Base-by-base conservation (phyloP, 2,113 vertebrate species). In the Dermatemys mawii region DNA sequence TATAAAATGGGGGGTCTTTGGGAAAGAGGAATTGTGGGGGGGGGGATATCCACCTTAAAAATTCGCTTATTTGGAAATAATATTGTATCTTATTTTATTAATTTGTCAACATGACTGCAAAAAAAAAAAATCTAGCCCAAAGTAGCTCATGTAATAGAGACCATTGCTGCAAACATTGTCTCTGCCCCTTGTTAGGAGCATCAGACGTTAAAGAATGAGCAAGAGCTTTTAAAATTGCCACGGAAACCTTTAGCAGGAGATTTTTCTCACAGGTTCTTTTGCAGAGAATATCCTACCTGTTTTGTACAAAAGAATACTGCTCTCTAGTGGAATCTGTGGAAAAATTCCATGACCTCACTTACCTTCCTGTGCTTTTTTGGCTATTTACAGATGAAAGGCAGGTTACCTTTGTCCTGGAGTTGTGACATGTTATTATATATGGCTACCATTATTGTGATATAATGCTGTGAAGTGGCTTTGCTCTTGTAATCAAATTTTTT, bases 231-330 rank as follows among this genome's bases (percentile, higher is more conserved):
- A 89, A 94, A 83, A 21, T 87, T 75, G 84, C 83, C 79, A 54
- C 27, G 49, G 90, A 97, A 95, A 67, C 12, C 83, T 96, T 96
- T 70, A 49, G 46, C 0, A 5, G 83, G 53, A 86, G 21, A 86
- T 67, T 96, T 97, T 96, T 49, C n/a, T 49, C 78, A 70, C 26
- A 93, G 83, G 21, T 93, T 93, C 95, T 63, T 94, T 96, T 83
- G n/a, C 83, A 92, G 91, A 97, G 38, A 78, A 94, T 89, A 89
- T 90, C 82, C 79, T 98, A 96, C 94, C 97, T 98, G 96, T 83
- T 95, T 98, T 98, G 95, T 96, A 98, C 96, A 98, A 98, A 98
- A 98, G 98, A 98, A 98, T 95, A 98, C 97, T 98, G 98, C 98
- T 98, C 98, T 98, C 98, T 98, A 98, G 98, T 98, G 98, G 98